Conservation (phyloP, 2,113 vertebrate genomes). For the Tenrec ecaudatus region DNA sequence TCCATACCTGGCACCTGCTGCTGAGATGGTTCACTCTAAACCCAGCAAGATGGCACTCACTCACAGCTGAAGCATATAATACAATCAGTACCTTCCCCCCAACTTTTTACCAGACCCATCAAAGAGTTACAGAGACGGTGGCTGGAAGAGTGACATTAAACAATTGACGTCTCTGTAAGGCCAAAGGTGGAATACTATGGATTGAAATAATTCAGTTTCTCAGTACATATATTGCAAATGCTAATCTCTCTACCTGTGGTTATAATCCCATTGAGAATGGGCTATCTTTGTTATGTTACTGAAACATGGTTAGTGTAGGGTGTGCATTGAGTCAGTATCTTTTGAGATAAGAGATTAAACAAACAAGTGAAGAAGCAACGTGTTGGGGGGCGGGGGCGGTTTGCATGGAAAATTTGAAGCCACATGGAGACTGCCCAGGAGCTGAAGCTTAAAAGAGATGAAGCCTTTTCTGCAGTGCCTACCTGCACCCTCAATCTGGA, state of each 20-base stretch:
- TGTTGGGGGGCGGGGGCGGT: not conserved
- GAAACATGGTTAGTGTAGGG: not conserved
- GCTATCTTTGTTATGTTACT: not conserved
- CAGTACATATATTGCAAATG: not conserved
- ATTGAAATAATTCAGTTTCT: not conserved
- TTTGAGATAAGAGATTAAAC: not conserved
- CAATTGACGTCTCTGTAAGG: no score
- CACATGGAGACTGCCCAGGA: not conserved
- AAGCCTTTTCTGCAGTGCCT: not conserved
- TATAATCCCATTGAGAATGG: not conserved
- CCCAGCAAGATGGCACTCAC: no score
- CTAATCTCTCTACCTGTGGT: not conserved
- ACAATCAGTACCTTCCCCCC: no score
- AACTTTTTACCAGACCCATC: no score
- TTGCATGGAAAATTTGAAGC: not conserved
- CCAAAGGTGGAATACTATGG: not conserved
- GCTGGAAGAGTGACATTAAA: no score
- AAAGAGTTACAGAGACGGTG: no score
- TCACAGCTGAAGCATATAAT: no score
- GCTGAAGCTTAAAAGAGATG: no score
- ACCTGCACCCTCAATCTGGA: not conserved
- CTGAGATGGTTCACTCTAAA: no score
- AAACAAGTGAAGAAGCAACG: not conserved
- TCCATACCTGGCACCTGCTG: no score
- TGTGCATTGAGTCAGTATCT: not conserved